Evolutionary conservation across 2,888 invertebrate species (phyloP), one percentile per base, ranked within the genome.

Genomic region (Caenorhabditis wallacei): DNA sequence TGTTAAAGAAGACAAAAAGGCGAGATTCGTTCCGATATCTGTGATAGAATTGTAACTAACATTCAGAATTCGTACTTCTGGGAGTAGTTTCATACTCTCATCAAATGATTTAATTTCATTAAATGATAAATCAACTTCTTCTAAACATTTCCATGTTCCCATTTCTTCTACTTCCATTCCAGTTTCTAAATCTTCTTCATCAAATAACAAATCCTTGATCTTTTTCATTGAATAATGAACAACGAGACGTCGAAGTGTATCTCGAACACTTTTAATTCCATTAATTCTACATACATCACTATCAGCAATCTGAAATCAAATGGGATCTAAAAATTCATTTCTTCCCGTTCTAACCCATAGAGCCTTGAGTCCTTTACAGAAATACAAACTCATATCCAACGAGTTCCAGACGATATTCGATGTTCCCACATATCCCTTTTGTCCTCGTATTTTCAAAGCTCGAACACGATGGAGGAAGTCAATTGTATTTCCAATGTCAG

Each of bases 401-500:
- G 95, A 94, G 89, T 96, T 96, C 0, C 96, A 95, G 81, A 95
- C 94, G 81, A 98, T 95, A 92, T 96, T 96, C 92, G 97, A 97
- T 0, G 95, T 95, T 8, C 95, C 95, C 57, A 96, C 94, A 51
- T 94, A 94, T 75, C 94, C 75, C 56, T 81, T 84, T 30, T 76
- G 80, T 22, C 82, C 81, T 3, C 85, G 93, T 71, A 96, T 94
- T 86, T 94, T 94, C 13, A 96, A 92, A 24, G 94, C 94, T 22
- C 94, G 94, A 30, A 97, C 93, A 91, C 96, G 95, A 37, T 92
- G 92, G 24, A 93, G 90, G 84, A 96, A 96, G 92, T 97, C 97
- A 70, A 97, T 92, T 0, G 97, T 95, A 90, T 97, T 96, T 84
- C 96, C 96, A 89, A 97, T 95, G 93, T 97, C 97, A 89, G 95